Base-by-base conservation (phyloP, 2,797 vertebrate species). In the Babyrousa celebensis region DNA sequence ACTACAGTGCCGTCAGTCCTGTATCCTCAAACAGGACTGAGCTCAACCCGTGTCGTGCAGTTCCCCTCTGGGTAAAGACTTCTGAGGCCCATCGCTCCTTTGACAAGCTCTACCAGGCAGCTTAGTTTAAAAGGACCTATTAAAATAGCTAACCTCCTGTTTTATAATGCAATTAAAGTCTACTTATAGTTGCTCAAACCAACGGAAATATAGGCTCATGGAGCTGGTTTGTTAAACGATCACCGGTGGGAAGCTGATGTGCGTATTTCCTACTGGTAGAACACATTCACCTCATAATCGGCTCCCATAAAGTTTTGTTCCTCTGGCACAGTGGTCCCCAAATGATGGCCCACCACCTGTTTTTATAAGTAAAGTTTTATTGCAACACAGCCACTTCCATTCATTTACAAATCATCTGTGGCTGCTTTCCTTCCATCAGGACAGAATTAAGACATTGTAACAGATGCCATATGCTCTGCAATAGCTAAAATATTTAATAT, bases 401-500 rank as follows among this genome's bases (percentile, higher is more conserved):
- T 86, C 43, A 85, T 86, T 92, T 94, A 89, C 67, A 92, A 65
- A 89, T 79, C 58, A 91, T 32, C 63, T 25, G 18, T 32, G 60
- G 48, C n/a, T 63, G 40, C 60, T 87, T 97, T 78, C 74, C 85
- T 80, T 18, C 23, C 77, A 63, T 27, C 86, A 20, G 4, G 29
- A 12, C 89, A 60, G 65, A 91, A 16, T 5, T 48, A 15, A 93
- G 65, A 85, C 60, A 54, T 56, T 80, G 48, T 29, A 70, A 75
- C 29, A 60, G 40, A 85, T 0, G 70, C 56, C 9, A 20, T 48
- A 71, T 25, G 54, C 25, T 40, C 32, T 15, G 25, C 43, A 84
- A 68, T 68, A 27, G 25, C 40, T 84, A 90, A 96, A 94, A 32
- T 48, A 82, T n/a, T 93, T 85, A 94, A 43, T 88, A 93, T 87